Conservation (phyloP, 2,113 vertebrate genomes). For the Aleadryas rufinucha region DNA sequence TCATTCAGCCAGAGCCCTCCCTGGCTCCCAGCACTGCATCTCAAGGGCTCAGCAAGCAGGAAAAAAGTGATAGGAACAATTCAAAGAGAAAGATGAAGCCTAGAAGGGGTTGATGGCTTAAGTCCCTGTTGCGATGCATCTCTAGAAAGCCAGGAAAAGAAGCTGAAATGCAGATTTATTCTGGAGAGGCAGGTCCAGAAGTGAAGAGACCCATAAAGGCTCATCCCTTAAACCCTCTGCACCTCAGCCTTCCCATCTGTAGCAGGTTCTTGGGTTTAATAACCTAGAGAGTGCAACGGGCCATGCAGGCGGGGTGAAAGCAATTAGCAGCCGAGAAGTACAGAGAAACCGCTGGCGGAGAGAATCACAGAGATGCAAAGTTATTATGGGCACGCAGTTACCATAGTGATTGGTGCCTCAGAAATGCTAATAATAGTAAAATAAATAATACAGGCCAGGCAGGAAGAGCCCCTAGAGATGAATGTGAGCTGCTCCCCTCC, state of each 20-base stretch:
- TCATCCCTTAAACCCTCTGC: not conserved
- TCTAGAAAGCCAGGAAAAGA: not conserved
- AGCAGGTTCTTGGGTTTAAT: not conserved
- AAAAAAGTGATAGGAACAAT: not conserved
- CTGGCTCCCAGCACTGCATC: not conserved
- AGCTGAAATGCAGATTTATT: not conserved
- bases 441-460: slow-evolving; percentile 57
- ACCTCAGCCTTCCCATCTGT: not conserved
- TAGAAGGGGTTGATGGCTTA: not conserved
- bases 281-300: not conserved
- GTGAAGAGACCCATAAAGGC: not conserved
- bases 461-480: slow-evolving; percentile 53
- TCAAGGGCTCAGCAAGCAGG: not conserved
- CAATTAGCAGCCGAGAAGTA: not conserved
- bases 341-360: not conserved
- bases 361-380: not conserved
- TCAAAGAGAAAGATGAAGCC: not conserved
- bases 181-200: not conserved
- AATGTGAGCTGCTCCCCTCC: slow-evolving; percentile 32
- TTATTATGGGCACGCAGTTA: slow-evolving; percentile 46
- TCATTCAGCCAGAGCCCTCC: not conserved
- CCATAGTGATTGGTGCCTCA: slow-evolving; percentile 53
- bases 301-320: fast-evolving
- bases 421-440: slow-evolving; percentile 65
- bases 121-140: not conserved